Conservation (phyloP, 2,113 vertebrate genomes). For the Albula goreensis region DNA sequence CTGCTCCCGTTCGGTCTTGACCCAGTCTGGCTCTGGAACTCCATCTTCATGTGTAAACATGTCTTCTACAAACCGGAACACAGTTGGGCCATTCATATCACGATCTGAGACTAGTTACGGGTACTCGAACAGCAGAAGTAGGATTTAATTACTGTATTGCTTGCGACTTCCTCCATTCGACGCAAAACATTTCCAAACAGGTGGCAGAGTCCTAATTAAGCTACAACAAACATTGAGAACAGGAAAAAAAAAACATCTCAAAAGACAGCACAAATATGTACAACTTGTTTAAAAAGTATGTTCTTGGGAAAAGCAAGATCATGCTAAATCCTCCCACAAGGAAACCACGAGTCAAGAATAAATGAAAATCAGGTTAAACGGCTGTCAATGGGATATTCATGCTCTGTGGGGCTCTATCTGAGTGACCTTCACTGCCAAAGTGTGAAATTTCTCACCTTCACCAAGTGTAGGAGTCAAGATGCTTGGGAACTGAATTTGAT, state of each 20-base stretch:
- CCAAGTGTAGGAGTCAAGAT: constrained; percentile 50
- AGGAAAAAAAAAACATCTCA: not conserved
- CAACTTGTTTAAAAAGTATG: not conserved
- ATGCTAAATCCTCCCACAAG: not conserved
- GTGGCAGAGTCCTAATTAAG: constrained; percentile 23
- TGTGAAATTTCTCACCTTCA: constrained; percentile 21
- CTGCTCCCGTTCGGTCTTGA: constrained; percentile 89
- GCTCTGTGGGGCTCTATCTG: not conserved
- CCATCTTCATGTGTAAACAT: constrained; percentile 95
- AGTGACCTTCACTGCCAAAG: not conserved
- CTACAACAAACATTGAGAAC: not conserved
- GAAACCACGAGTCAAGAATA: not conserved
- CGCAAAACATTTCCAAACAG: constrained; percentile 13
- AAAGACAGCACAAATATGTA: not conserved
- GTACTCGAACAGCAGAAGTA: not conserved
- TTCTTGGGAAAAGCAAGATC: not conserved
- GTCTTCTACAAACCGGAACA: constrained; percentile 74
- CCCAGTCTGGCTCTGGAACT: constrained; percentile 93
- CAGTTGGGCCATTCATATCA: no score
- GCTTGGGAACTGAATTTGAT: constrained; percentile 39
- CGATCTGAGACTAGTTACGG: no score
- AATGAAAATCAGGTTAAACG: not conserved
- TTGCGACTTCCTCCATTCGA: not conserved
- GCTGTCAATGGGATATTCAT: not conserved
- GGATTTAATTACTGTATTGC: not conserved